A percentile compares a stretch with the other conserved stretches of the same genome.
Conservation (phyloP, 2,797 vertebrate species). For the Botia almorhae region DNA sequence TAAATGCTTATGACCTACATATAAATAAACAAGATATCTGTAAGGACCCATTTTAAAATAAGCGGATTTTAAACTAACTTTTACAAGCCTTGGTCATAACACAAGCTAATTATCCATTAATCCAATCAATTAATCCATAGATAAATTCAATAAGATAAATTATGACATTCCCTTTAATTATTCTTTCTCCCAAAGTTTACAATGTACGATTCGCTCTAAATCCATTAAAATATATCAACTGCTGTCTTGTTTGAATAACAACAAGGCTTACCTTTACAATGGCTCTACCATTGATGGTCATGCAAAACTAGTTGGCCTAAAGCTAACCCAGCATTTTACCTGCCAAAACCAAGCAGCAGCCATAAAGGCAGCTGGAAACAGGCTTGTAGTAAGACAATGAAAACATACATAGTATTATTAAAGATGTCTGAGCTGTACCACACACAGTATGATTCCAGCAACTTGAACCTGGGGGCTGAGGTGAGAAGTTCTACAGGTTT, state of each 20-base stretch:
- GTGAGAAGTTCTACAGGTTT: constrained; percentile 30
- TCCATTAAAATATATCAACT: no score
- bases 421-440: neutral
- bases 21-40: neutral
- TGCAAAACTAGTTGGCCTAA: constrained; percentile 9
- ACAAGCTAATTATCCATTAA: no score
- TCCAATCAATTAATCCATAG: no score
- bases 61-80: neutral
- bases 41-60: neutral
- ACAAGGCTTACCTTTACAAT: constrained; percentile 14
- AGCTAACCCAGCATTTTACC: constrained; percentile 12
- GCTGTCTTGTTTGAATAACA: constrained; percentile 2
- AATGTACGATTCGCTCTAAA: no score
- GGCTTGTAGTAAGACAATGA: neutral
- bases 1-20: neutral
- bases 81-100: no score
- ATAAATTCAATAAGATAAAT: no score
- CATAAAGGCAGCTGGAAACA: neutral
- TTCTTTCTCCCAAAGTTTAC: no score
- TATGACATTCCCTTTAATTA: no score
- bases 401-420: neutral
- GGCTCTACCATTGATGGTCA: neutral
- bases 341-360: neutral
- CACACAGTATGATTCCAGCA: constrained; percentile 1
- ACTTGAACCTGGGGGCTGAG: neutral